Conservation (phyloP, 2,113 vertebrate species). For the Alosa alosa region DNA sequence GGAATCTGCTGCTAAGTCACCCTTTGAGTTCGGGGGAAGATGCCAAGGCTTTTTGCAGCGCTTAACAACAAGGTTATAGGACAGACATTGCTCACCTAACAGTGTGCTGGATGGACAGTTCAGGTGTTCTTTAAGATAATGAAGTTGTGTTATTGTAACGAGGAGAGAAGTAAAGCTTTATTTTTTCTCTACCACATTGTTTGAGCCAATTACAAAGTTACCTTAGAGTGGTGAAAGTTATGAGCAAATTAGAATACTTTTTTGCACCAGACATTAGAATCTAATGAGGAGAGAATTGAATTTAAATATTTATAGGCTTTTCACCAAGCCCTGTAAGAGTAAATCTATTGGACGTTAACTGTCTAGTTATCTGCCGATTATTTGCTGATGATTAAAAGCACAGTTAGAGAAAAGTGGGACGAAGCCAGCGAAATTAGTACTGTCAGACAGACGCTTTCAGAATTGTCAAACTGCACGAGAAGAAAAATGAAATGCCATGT, state of each 20-base stretch:
- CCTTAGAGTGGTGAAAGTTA: not conserved
- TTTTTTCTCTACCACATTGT: not conserved
- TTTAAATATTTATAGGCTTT: constrained; percentile 18
- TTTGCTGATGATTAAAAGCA: constrained; percentile 28
- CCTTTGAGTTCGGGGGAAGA: not conserved
- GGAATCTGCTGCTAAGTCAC: constrained; percentile 9
- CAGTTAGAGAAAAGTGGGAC: constrained; percentile 22
- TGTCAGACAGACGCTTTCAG: constrained; percentile 33
- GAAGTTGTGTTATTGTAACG: not conserved
- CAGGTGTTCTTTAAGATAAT: not conserved
- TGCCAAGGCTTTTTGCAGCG: not conserved
- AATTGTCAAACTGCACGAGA: constrained; percentile 34
- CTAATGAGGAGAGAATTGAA: constrained; percentile 9
- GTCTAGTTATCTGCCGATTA: constrained; percentile 15
- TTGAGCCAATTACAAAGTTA: not conserved
- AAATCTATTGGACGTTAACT: constrained; percentile 18
- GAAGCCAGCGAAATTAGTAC: constrained; percentile 9
- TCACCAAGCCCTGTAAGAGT: not conserved
- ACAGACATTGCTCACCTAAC: not conserved
- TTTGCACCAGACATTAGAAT: not conserved
- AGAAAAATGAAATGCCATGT: constrained; percentile 34
- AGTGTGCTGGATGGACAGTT: not conserved
- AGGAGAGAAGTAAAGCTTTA: not conserved
- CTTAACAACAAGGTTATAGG: not conserved
- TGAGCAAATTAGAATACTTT: not conserved